Base-by-base conservation (phyloP, 2,113 vertebrate species). In the Erinaceus europaeus region DNA sequence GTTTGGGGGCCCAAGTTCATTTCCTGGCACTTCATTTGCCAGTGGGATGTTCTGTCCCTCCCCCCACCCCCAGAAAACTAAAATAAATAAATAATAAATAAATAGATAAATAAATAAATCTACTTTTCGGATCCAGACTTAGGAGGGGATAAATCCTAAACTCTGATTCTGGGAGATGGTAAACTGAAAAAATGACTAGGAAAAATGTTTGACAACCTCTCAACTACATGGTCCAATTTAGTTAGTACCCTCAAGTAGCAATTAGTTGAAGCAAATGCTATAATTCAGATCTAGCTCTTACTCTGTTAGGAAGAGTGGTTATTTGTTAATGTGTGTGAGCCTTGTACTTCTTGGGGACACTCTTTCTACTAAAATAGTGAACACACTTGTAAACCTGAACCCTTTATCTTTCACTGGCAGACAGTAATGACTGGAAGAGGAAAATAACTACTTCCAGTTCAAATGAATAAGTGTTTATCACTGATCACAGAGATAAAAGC, bases 301-400 rank as follows among this genome's bases (percentile, higher is more conserved):
- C 21, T 76, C 48, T 62, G 44, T 68, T 53, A 36, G 0, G 9
- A 46, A 29, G 32, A n/a, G 14, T 1, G 10, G 88, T 18, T 78
- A 72, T 75, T 74, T 78, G 86, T 75, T 83, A 61, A 48, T 21
- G 36, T 61, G 32, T 73, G 44, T 10, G 29, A 89, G 84, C 2
- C 50, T 40, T 9, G n/a, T n/a, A 48, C 32, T 84, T 84, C 59
- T 77, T 29, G 61, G 64, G 62, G 32, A 83, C n/a, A 7, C 53
- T 34, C 40, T 40, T 46, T 80, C 69, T 84, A 57, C 77, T 86
- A 53, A 88, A 91, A 90, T 77, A 84, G n/a, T 17, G n/a, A 78
- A 48, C 40, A 53, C 32, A 34, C 75, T 81, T 78, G 40, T 50
- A 86, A 86, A 84, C 14, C 38, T 18, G 62, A 86, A 59, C 64